These are phyloP conservation scores for Piezodorus guildinii DNA, from an alignment of 1,140 invertebrate genomes.

Conservation along the genomic window DNA sequence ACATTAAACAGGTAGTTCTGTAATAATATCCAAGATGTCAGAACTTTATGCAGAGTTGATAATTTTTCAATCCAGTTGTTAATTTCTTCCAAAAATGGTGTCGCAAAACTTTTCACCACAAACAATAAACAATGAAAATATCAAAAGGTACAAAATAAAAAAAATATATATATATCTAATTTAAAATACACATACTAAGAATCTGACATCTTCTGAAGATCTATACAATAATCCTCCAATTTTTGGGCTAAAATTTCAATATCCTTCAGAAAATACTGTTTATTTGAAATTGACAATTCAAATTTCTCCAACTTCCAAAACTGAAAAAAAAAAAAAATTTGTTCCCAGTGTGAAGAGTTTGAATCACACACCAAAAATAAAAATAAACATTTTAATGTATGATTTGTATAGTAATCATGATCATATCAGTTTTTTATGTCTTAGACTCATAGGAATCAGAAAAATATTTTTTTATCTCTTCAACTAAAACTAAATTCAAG, in stretches of 20 bases:
- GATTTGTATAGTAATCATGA: no score
- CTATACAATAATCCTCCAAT: constrained; percentile 80
- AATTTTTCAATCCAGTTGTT: constrained; percentile 74
- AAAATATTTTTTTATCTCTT: no score
- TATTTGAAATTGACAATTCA: not conserved
- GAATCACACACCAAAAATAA: no score
- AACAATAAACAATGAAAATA: not conserved
- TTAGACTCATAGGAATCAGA: no score
- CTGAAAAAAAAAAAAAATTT: not conserved
- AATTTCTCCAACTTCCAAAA: not conserved
- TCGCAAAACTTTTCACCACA: constrained; percentile 60
- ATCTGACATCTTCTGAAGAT: constrained; percentile 78
- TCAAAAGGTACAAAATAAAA: not conserved
- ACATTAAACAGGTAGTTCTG: constrained; percentile 84
- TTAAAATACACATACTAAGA: constrained; percentile 46
- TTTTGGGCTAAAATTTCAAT: constrained; percentile 68
- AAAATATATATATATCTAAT: not conserved
- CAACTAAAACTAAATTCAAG: no score
- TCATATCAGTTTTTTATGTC: no score
- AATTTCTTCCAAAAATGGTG: constrained; percentile 66
- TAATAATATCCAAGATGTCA: constrained; percentile 72
- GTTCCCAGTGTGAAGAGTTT: no score
- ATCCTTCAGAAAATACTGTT: not conserved
- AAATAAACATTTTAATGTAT: no score
- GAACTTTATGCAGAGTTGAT: constrained; percentile 67